Conservation (phyloP, 2,113 vertebrate species). For the Arothron firmamentum region DNA sequence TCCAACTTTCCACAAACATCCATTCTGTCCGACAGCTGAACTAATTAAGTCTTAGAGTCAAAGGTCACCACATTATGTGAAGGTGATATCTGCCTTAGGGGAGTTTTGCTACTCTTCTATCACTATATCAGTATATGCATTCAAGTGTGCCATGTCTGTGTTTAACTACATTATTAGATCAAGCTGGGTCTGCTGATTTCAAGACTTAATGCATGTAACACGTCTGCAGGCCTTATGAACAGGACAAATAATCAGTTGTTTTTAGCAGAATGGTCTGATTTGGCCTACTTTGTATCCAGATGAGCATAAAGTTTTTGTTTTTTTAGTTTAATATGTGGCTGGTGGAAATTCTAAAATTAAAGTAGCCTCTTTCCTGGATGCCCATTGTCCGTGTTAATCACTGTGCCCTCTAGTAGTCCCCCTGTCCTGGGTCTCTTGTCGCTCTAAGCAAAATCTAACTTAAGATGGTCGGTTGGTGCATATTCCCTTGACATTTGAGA, state of each 20-base stretch:
- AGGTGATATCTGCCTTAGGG: too few relatives aligned
- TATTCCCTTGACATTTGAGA: constrained; percentile 76
- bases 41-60: too few relatives aligned
- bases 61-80: too few relatives aligned
- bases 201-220: neutral
- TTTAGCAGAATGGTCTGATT: too few relatives aligned
- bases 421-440: constrained; percentile 47
- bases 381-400: constrained; percentile 43
- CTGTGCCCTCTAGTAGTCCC: constrained; percentile 42
- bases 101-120: too few relatives aligned
- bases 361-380: constrained; percentile 5
- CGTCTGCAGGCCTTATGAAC: too few relatives aligned
- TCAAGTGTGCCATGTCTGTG: neutral
- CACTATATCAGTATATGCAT: too few relatives aligned
- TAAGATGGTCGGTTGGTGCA: constrained; percentile 56
- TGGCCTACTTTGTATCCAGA: too few relatives aligned
- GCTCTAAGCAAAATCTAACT: constrained; percentile 52
- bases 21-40: too few relatives aligned
- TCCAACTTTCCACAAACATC: too few relatives aligned
- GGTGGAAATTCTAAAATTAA: constrained; percentile 2
- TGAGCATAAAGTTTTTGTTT: too few relatives aligned
- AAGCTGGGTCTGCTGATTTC: constrained; percentile 3
- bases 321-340: neutral
- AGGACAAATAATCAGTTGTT: too few relatives aligned
- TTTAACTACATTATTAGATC: constrained; percentile 6